A percentile compares a stretch with the other conserved stretches of the same genome.
Conservation (phyloP, 2,797 vertebrate species). For the Vespertilio murinus region DNA sequence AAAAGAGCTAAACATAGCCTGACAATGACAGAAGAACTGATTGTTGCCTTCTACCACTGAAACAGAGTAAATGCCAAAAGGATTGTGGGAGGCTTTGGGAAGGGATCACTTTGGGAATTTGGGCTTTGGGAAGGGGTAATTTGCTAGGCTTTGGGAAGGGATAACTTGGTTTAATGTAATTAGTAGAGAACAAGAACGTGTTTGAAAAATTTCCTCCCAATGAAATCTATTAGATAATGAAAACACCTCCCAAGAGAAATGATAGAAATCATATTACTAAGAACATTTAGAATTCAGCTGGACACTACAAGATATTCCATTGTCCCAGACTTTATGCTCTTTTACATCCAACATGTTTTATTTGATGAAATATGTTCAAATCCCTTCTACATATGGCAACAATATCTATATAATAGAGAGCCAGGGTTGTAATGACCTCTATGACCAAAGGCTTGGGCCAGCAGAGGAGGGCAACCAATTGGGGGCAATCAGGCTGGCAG, state of each 20-base stretch:
- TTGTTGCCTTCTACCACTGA: not conserved
- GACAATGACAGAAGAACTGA: constrained; percentile 33
- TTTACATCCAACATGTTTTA: constrained; percentile 17
- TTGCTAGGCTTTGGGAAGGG: not conserved
- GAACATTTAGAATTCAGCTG: not conserved
- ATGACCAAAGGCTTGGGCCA: too few species aligned
- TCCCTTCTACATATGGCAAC: not conserved
- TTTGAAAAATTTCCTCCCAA: constrained; percentile 45
- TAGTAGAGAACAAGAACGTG: constrained; percentile 42
- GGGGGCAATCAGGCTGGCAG: too few species aligned
- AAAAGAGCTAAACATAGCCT: constrained; percentile 43
- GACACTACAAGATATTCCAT: not conserved
- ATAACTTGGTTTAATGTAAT: constrained; percentile 61
- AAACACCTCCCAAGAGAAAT: constrained; percentile 57
- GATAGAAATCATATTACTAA: not conserved
- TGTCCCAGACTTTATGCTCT: not conserved
- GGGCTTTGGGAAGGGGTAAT: not conserved
- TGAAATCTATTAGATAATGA: constrained; percentile 63
- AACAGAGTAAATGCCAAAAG: not conserved
- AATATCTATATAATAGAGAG: not conserved
- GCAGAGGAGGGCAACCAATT: too few species aligned
- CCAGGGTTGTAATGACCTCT: too few species aligned
- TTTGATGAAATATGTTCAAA: constrained; percentile 34
- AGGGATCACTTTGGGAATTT: constrained; percentile 12
- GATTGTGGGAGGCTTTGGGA: not conserved